phyloP scores from a whole-genome alignment of 1,140 invertebrate genomes.

The Melipona quadrifasciata region DNA sequence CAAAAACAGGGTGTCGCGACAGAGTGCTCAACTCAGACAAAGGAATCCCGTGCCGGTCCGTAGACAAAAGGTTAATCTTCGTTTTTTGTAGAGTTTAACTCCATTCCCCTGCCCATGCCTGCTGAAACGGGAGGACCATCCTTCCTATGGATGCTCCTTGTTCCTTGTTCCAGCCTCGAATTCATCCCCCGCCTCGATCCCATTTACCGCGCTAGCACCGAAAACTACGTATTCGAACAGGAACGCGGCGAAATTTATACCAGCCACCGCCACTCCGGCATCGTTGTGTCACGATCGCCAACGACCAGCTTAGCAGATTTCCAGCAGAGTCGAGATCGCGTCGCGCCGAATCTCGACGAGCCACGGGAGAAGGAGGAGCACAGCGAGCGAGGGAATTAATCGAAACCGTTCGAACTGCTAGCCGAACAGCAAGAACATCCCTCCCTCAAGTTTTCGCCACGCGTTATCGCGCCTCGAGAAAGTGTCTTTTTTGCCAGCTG shows the following conservation, averaged over 20 bases:
- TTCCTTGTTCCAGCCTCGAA: neutral
- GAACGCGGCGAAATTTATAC: constrained; percentile 36
- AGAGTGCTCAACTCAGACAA: constrained; percentile 78
- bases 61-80: constrained; percentile 80
- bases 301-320: neutral
- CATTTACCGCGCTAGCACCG: neutral
- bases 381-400: neutral
- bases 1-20: constrained; percentile 80
- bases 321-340: no score
- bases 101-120: constrained; percentile 11
- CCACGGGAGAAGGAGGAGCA: no score
- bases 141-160: constrained; percentile 5
- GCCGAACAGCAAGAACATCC: neutral
- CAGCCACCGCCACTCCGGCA: neutral
- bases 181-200: neutral
- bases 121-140: constrained; percentile 37
- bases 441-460: neutral
- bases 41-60: constrained; percentile 70
- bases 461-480: neutral
- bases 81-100: constrained; percentile 74
- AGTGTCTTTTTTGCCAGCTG: neutral
- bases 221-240: neutral
- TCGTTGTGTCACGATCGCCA: neutral
- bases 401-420: constrained; percentile 1
- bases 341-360: constrained; percentile 2